Evolutionary conservation across 2,797 vertebrate species (phyloP).

Genomic region (Dipus sagitta): DNA sequence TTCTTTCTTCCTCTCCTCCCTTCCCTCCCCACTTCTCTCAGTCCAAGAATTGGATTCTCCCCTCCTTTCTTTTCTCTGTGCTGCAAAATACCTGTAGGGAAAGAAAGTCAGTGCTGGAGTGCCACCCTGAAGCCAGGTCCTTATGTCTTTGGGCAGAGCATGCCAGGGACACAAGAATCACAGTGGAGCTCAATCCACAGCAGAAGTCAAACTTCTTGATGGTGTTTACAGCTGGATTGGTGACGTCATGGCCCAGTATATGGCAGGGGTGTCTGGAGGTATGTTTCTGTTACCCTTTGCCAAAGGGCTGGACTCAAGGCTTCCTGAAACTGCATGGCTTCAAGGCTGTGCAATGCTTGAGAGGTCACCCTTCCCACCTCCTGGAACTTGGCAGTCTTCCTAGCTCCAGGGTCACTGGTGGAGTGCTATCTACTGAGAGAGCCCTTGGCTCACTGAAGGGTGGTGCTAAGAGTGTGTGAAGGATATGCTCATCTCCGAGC

Average conservation of each 20-base stretch:
- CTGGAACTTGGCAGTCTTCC: no score
- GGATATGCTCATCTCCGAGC: neutral
- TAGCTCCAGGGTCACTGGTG: accelerated
- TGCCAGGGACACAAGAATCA: accelerated
- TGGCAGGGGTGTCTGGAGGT: neutral
- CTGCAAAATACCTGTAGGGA: no score
- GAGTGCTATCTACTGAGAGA: conserved; percentile 58
- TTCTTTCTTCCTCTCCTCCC: no score
- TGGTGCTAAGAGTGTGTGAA: neutral
- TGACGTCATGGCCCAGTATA: accelerated
- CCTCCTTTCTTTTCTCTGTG: no score
- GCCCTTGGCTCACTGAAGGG: neutral
- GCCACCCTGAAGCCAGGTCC: neutral
- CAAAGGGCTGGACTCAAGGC: neutral
- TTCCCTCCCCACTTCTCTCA: no score
- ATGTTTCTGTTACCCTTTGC: conserved; percentile 31
- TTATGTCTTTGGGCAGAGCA: neutral
- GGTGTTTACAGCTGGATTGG: accelerated
- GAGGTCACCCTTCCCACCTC: conserved; percentile 68
- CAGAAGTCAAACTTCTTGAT: accelerated
- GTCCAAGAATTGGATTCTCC: no score
- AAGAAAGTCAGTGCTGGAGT: neutral
- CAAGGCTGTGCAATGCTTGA: neutral
- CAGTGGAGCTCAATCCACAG: accelerated
- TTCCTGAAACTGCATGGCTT: neutral